Conservation (phyloP, 1,140 invertebrate genomes). For the Stegodyphus dumicola region DNA sequence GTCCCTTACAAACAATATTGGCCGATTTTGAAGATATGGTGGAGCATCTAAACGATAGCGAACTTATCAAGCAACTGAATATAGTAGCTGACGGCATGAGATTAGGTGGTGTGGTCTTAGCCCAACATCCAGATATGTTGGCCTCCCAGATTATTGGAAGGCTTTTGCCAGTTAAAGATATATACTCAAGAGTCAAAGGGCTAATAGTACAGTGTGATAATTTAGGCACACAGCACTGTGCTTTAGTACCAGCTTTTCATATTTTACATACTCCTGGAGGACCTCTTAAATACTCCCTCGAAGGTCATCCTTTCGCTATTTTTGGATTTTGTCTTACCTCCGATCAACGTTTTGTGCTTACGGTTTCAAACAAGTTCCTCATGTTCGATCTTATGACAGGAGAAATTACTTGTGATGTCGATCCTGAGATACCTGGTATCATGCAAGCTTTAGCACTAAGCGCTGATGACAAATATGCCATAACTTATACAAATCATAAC, state of each 20-base stretch:
- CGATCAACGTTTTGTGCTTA: constrained; percentile 93
- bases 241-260: constrained; percentile 91
- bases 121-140: constrained; percentile 93
- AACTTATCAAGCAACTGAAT: constrained; percentile 77
- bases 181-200: constrained; percentile 85
- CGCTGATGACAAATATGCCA: constrained; percentile 94
- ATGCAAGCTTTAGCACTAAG: constrained; percentile 95
- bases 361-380: constrained; percentile 96
- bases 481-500: constrained; percentile 96
- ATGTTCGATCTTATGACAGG: constrained; percentile 97
- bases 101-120: constrained; percentile 89
- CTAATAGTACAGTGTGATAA: constrained; percentile 90
- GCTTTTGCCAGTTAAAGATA: constrained; percentile 88
- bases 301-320: constrained; percentile 97
- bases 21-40: constrained; percentile 97
- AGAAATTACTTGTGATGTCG: constrained; percentile 89
- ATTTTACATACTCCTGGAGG: constrained; percentile 97
- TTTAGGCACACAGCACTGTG: constrained; percentile 86
- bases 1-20: constrained; percentile 92
- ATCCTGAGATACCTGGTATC: constrained; percentile 89
- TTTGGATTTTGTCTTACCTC: constrained; percentile 93
- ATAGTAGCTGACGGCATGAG: constrained; percentile 89
- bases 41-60: constrained; percentile 84
- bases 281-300: constrained; percentile 96
- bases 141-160: constrained; percentile 93